These are phyloP conservation scores for Ichneumoninae sp. DNA, from an alignment of 2,888 invertebrate genomes.

Conservation along the genomic window DNA sequence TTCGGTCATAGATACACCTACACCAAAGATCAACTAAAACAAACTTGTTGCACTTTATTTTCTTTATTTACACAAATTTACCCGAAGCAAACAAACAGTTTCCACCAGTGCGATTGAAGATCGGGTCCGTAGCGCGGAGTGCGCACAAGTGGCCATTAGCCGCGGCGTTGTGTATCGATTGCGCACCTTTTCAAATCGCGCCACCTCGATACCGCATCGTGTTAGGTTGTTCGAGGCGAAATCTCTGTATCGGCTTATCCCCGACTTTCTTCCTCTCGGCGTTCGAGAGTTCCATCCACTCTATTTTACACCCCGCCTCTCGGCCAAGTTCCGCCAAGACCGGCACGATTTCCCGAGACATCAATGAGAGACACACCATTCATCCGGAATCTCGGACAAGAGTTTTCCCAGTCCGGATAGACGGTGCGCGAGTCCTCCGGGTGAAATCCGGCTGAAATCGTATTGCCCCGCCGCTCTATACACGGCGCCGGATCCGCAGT, in stretches of 20 bases:
- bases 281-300: constrained; percentile 66
- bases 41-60: neutral
- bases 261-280: constrained; percentile 30
- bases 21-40: too few species aligned
- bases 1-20: too few species aligned
- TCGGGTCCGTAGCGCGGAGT: neutral
- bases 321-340: constrained; percentile 54
- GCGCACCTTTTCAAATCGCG: constrained; percentile 24
- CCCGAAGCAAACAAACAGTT: neutral
- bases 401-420: constrained; percentile 65
- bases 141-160: constrained; percentile 45
- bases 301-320: constrained; percentile 75
- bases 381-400: constrained; percentile 66
- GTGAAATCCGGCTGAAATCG: constrained; percentile 65
- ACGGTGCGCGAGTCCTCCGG: constrained; percentile 29
- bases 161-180: constrained; percentile 13
- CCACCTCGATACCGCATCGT: neutral
- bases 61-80: neutral
- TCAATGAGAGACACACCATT: constrained; percentile 72
- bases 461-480: constrained; percentile 64
- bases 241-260: constrained; percentile 45
- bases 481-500: constrained; percentile 4
- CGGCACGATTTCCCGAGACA: constrained; percentile 71
- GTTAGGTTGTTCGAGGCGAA: constrained; percentile 23
- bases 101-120: neutral